Evolutionary conservation across 2,888 invertebrate species (phyloP).

Genomic region (Rhorus exstirpatorius): DNA sequence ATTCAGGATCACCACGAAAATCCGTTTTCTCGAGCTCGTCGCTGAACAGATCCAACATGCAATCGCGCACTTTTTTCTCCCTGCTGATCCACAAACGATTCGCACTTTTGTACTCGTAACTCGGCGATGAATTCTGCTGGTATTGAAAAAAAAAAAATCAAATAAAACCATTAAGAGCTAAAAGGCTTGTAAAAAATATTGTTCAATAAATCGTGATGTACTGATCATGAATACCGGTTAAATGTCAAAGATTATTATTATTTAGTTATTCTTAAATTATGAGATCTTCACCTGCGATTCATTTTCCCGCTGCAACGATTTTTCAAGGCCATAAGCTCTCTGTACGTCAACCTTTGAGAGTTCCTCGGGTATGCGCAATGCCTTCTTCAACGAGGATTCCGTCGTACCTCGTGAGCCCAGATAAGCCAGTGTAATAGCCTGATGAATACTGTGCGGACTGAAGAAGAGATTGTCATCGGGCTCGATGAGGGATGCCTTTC

Average conservation of each 20-base stretch:
- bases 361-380: constrained; percentile 88
- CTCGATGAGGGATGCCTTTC: constrained; percentile 89
- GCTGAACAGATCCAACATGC: constrained; percentile 89
- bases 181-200: too few relatives aligned
- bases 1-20: constrained; percentile 89
- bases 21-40: constrained; percentile 89
- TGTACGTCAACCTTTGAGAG: constrained; percentile 91
- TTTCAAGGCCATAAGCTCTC: constrained; percentile 92
- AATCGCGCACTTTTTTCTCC: constrained; percentile 88
- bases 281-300: not conserved
- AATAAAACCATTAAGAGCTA: not conserved
- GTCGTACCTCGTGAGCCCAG: constrained; percentile 92
- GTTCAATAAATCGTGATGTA: too few relatives aligned
- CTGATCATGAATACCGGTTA: too few relatives aligned
- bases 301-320: constrained; percentile 80
- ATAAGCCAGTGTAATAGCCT: constrained; percentile 92
- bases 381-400: constrained; percentile 89
- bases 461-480: constrained; percentile 93
- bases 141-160: constrained; percentile 5
- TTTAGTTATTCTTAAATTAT: too few relatives aligned
- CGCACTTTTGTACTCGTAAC: constrained; percentile 92
- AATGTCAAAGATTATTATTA: too few relatives aligned
- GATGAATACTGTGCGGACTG: constrained; percentile 95
- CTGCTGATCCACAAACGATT: constrained; percentile 92
- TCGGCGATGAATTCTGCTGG: constrained; percentile 86